Conservation (phyloP, 2,888 invertebrate species). For the Mythimna ferrago region DNA sequence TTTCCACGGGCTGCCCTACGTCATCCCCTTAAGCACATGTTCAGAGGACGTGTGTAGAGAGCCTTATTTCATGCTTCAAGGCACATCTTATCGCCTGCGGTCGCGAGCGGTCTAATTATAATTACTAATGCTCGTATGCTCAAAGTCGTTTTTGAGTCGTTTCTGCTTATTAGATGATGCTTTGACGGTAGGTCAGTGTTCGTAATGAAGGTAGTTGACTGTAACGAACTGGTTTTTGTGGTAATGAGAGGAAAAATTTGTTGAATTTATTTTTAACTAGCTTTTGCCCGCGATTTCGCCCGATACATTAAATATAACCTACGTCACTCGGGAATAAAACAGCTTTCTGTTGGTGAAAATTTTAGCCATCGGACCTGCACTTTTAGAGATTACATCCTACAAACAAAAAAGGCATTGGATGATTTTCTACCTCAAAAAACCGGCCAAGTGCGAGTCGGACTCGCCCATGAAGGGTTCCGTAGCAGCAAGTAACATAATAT, state of each 20-base stretch:
- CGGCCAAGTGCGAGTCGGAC: too few relatives aligned
- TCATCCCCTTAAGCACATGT: constrained; percentile 63
- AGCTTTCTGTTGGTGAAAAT: too few relatives aligned
- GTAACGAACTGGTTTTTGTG: constrained; percentile 1
- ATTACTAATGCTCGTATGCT: constrained; percentile 87
- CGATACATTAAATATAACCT: too few relatives aligned
- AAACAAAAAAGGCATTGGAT: too few relatives aligned
- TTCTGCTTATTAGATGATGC: constrained; percentile 65
- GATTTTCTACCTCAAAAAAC: too few relatives aligned
- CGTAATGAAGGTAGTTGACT: constrained; percentile 44
- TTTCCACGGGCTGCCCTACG: not conserved
- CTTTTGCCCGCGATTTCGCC: not conserved
- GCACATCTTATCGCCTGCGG: constrained; percentile 89
- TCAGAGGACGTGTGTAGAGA: constrained; percentile 76
- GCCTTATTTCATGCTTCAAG: constrained; percentile 89
- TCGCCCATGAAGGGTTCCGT: too few relatives aligned
- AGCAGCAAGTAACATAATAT: too few relatives aligned
- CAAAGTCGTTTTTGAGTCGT: constrained; percentile 80
- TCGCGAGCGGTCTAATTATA: constrained; percentile 84
- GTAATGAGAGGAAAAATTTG: not conserved
- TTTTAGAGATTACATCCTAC: too few relatives aligned
- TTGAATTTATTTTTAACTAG: not conserved
- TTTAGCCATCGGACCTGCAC: too few relatives aligned
- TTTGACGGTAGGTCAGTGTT: constrained; percentile 61
- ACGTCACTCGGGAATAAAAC: too few relatives aligned